phyloP scores from a whole-genome alignment of 1,140 invertebrate species.

The Drosophila murphyi region DNA sequence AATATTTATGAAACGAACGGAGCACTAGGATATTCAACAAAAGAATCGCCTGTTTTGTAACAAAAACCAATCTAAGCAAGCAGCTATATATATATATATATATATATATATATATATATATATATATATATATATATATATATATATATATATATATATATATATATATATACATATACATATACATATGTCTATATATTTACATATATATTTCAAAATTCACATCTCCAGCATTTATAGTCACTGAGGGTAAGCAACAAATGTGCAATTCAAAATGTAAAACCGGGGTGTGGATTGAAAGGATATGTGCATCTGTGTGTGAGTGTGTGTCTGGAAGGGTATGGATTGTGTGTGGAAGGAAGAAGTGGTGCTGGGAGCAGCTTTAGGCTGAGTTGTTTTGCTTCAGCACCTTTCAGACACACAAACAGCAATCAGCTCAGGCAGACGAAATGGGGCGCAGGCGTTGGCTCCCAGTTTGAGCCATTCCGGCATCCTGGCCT shows the following conservation, averaged over 20 bases:
- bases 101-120: no score
- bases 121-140: no score
- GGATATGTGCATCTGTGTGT: no score
- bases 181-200: no score
- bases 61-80: no score
- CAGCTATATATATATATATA: no score
- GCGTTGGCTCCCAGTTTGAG: constrained; percentile 60
- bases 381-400: constrained; percentile 39
- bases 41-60: no score
- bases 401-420: constrained; percentile 41
- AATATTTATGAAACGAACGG: not conserved
- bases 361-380: not conserved
- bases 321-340: no score
- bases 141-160: no score
- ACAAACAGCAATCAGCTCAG: constrained; percentile 53
- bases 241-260: constrained; percentile 20
- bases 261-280: constrained; percentile 41
- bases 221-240: not conserved
- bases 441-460: constrained; percentile 65
- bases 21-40: no score
- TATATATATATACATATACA: no score
- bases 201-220: not conserved
- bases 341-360: not conserved
- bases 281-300: not conserved
- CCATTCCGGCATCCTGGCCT: constrained; percentile 17